Conservation (phyloP, 2,113 vertebrate species). For the Taxidea taxus region DNA sequence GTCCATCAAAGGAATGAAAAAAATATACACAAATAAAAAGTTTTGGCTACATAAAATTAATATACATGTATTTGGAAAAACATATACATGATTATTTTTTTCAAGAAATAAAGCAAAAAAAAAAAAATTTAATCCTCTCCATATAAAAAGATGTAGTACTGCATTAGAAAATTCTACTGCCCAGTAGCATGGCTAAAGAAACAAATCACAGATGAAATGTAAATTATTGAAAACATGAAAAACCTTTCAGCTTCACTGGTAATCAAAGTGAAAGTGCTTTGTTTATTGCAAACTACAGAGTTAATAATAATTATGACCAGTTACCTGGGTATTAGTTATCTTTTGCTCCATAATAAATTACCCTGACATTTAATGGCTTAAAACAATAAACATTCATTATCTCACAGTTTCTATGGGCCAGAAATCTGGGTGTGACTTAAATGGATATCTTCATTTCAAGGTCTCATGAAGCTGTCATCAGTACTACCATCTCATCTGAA, state of each 20-base stretch:
- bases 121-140: background rate
- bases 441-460: too few species aligned
- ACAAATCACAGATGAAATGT: background rate
- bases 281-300: background rate
- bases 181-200: background rate
- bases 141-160: background rate
- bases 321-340: background rate
- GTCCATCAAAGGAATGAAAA: background rate
- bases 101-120: background rate
- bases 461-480: background rate
- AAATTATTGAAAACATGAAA: background rate
- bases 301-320: background rate
- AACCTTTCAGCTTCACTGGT: background rate
- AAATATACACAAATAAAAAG: background rate
- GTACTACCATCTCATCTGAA: background rate
- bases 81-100: background rate
- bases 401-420: background rate
- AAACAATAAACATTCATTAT: background rate
- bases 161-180: background rate
- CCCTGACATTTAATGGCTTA: background rate
- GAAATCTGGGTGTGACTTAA: background rate
- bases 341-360: background rate
- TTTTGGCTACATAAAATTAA: background rate
- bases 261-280: background rate
- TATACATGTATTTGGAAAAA: background rate